Evolutionary conservation across 2,797 vertebrate genomes (phyloP), one percentile per base, ranked within the genome.

Genomic region (Myiotriccus ornatus): DNA sequence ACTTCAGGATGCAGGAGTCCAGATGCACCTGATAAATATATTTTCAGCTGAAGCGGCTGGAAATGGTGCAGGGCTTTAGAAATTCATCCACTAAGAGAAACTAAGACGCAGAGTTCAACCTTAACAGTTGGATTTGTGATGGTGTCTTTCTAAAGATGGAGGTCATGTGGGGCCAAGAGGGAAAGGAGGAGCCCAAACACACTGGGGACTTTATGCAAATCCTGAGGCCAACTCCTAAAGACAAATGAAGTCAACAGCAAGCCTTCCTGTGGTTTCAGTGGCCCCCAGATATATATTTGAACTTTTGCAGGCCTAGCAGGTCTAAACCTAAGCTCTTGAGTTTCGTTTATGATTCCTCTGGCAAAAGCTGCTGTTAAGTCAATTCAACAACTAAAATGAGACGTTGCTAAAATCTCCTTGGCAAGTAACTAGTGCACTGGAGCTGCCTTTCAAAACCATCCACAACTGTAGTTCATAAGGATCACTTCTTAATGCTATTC

Each of bases 351-450:
- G 86, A 56, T 79, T 92, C 9, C 1, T 84, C 73, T 85, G 55
- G 85, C 56, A 89, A 90, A 87, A 91, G 55, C 18, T 74, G 39
- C 25, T 77, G 37, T 55, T 91, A 85, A 71, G 68, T 64, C 63
- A 53, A 53, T 78, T 95, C 89, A 90, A 34, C 30, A 46, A 27
- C 65, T 84, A 74, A 95, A 94, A 91, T 34, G 74, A 93, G 82
- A 32, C n/a, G 35, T 53, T 68, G 35, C 39, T 95, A 93, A 89
- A 78, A 92, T 41, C 64, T 96, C 23, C 50, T 79, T 80, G 82
- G 86, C 39, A 87, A 59, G 41, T 64, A 80, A 46, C 24, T 65
- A 16, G 57, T 73, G 22, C 52, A 37, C 21, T 55, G 37, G 67
- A 67, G n/a, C 55, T 79, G n/a, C 30, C 78, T 80, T 94, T 78